Evolutionary conservation across 2,888 invertebrate genomes (phyloP).

Genomic region (Callimorpha dominula): DNA sequence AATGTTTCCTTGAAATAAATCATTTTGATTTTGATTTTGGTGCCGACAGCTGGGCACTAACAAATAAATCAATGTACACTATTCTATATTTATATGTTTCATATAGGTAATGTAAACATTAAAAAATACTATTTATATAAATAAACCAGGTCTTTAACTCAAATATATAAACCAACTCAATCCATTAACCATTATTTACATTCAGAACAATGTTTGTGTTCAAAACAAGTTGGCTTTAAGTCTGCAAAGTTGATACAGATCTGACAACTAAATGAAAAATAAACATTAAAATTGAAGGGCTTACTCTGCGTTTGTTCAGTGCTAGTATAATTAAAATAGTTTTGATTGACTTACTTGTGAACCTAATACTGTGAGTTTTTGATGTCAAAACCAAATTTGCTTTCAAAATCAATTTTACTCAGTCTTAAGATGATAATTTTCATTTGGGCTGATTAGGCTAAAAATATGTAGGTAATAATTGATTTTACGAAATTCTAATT

Average conservation of each 20-base stretch:
- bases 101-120: not conserved
- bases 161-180: conserved; percentile 40
- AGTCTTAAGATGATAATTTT: not conserved
- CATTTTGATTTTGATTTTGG: too few species aligned
- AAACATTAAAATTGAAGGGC: conserved; percentile 37
- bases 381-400: conserved; percentile 12
- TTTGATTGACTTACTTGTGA: conserved; percentile 29
- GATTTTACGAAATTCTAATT: not conserved
- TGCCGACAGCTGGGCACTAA: not conserved
- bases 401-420: not conserved
- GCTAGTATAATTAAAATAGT: conserved; percentile 37
- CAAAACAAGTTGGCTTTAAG: conserved; percentile 40
- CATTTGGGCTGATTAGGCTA: too few species aligned
- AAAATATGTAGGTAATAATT: not conserved
- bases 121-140: too few species aligned
- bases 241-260: conserved; percentile 49
- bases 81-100: not conserved
- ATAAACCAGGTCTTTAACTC: conserved; percentile 1
- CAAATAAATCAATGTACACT: not conserved
- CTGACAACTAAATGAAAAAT: conserved; percentile 46
- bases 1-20: too few species aligned
- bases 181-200: conserved; percentile 54
- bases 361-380: conserved; percentile 17
- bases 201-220: conserved; percentile 53
- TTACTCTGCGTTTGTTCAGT: conserved; percentile 37